These are phyloP conservation scores for Rattus rattus DNA, from an alignment of 2,113 vertebrate species.

Conservation along the genomic window DNA sequence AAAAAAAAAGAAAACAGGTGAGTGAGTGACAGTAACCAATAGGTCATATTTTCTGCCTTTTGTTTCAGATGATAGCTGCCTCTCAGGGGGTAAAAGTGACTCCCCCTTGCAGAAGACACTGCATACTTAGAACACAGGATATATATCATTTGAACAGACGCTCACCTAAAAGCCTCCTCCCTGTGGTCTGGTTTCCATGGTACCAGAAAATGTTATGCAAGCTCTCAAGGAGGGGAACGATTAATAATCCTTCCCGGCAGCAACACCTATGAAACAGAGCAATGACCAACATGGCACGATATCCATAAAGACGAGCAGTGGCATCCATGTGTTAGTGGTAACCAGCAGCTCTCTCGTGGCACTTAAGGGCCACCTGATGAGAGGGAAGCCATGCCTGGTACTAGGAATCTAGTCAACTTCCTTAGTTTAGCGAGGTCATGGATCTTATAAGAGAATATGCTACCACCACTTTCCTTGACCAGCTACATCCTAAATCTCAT, in stretches of 20 bases:
- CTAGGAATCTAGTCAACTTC: background rate
- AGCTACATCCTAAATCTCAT: background rate
- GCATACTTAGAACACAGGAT: background rate
- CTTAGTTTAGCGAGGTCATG: background rate
- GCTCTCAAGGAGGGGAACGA: background rate
- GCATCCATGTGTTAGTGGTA: background rate
- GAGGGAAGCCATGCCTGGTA: background rate
- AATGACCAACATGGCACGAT: background rate
- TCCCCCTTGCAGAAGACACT: background rate
- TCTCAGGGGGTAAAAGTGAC: background rate
- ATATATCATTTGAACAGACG: background rate
- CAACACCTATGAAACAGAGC: background rate
- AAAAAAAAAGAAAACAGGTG: too few relatives aligned
- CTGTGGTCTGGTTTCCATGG: background rate
- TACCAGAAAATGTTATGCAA: background rate
- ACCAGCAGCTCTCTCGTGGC: background rate
- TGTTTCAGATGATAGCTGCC: background rate
- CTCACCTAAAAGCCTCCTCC: background rate
- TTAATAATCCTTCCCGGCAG: background rate
- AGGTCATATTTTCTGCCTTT: background rate
- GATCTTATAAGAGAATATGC: background rate
- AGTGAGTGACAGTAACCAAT: background rate
- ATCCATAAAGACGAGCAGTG: background rate
- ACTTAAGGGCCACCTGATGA: background rate
- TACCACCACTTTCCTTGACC: background rate